Base-by-base conservation (phyloP, 2,113 vertebrate species). In the Pachypanchax playfairii region DNA sequence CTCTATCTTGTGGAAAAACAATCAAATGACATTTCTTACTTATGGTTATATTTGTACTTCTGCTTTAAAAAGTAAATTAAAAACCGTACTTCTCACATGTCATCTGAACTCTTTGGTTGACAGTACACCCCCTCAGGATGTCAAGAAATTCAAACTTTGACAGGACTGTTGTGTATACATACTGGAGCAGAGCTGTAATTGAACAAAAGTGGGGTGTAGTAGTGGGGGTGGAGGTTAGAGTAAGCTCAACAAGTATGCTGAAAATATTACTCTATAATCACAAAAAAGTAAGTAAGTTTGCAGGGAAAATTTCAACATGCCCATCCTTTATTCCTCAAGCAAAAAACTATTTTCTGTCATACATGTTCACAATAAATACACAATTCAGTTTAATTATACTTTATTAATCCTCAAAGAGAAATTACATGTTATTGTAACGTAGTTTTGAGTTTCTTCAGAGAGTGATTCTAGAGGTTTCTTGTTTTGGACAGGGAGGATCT, bases 171-270 rank as follows among this genome's bases (percentile, higher is more conserved):
- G 47, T 10, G 13, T 21, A 17, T 13, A 28, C 47, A 11, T 28
- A 42, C 36, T 25, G 17, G 15, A 41, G 35, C 17, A 21, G 25
- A 50, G 14, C 60, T 22, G 18, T 51, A 31, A 22, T 41, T 51
- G 17, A 33, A 29, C 39, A 70, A 54, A 21, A 22, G 18, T 2
- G 29, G 20, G 29, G n/a, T n/a, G n/a, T n/a, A n/a, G n/a, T n/a
- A n/a, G n/a, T n/a, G n/a, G n/a, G n/a, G n/a, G n/a, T n/a, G n/a
- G 12, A 20, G 33, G 33, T 52, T 35, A 33, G 29, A 35, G 22
- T 10, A 36, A 36, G 14, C 33, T 53, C 51, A 17, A 22, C 33
- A 53, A 53, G 20, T 53, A 24, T 38, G 51, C 33, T 38, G 51
- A 53, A 38, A n/a, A 24, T 36, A 1, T 38, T 38, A 1, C 22